Base-by-base conservation (phyloP, 2,888 invertebrate species). In the Scaptomyza parva region DNA sequence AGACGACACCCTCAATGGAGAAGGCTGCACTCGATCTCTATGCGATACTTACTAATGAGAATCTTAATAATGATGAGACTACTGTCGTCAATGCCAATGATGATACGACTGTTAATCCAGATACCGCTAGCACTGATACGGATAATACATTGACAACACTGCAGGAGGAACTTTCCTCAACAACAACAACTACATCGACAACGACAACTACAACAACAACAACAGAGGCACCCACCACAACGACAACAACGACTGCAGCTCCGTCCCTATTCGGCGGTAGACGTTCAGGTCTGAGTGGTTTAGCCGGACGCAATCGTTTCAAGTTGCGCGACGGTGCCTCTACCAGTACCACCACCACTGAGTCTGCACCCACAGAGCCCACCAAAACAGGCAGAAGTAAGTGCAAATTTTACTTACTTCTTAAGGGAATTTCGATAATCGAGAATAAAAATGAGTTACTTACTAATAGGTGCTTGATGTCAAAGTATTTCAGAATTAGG, bases 11-110 rank as follows among this genome's bases (percentile, higher is more conserved):
- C 26, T 94, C 95, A 30, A 96, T 96, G 95, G 96, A 96, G 88
- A 96, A 96, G 92, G 95, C 96, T 0, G 97, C 96, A 11, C 92
- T 96, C 12, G 97, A 97, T 82, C 92, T 97, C 45, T 97, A 97
- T 87, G 97, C 97, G 0, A 95, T 96, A 81, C 92, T 96, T 50
- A 94, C 94, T 11, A 93, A 94, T 18, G 94, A 94, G 78, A 94
- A 94, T 76, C 91, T 94, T 22, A 94, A 94, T 70, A 94, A 90
- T 76, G 92, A 92, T 28, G 92, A 74, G 28, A 92, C 79, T 50
- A 91, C 92, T 0, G 51, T 62, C 1, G 50, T 58, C 8, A 93
- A 92, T 52, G 89, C 54, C 0, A 89, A 89, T 22, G 76, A 81
- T 4, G 70, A 76, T 0, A 91, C 92, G 0, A 92, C 92, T 0